Base-by-base conservation (phyloP, 2,888 invertebrate species). In the Trisateles emortualis region DNA sequence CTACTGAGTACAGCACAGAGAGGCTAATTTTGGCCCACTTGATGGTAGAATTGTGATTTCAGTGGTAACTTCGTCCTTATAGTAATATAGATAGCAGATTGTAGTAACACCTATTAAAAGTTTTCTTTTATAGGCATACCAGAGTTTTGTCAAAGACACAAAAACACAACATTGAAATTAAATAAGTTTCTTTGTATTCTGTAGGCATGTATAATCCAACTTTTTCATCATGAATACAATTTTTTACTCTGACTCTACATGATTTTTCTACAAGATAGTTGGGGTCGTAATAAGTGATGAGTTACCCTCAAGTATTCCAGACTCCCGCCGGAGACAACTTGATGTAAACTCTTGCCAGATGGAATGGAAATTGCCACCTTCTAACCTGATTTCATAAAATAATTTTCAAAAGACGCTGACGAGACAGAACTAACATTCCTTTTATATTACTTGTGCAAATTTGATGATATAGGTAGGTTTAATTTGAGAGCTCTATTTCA, bases 231-330 rank as follows among this genome's bases (percentile, higher is more conserved):
- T 0, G 10, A 13, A 5, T n/a, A n/a, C n/a, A 33, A 33, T 10
- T 35, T 35, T 8, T 16, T 16, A 35, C 35, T 16, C 38, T 5
- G 39, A 59, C 51, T 57, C 64, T 77, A 70, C 66, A 58, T 59
- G 49, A 72, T 76, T 77, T 78, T 79, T 70, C 68, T 60, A 33
- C 55, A 44, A 53, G 54, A 67, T 66, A 74, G 71, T 66, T 66
- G 58, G 47, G 66, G 72, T 76, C 72, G 68, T 81, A 76, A 75
- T 74, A 78, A 72, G 66, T 78, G 76, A 78, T 78, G 74, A 77
- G 74, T 67, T 65, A 35, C 59, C 55, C 46, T 60, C 64, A 69
- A 75, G 69, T 65, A 74, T 68, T 60, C 72, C 44, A 44, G 55
- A 64, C 64, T 65, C 54, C 46, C 49, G 41, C 49, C 32, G 45